These are phyloP conservation scores for Alaudala cheleensis DNA, from an alignment of 2,113 vertebrate genomes.

Conservation along the genomic window DNA sequence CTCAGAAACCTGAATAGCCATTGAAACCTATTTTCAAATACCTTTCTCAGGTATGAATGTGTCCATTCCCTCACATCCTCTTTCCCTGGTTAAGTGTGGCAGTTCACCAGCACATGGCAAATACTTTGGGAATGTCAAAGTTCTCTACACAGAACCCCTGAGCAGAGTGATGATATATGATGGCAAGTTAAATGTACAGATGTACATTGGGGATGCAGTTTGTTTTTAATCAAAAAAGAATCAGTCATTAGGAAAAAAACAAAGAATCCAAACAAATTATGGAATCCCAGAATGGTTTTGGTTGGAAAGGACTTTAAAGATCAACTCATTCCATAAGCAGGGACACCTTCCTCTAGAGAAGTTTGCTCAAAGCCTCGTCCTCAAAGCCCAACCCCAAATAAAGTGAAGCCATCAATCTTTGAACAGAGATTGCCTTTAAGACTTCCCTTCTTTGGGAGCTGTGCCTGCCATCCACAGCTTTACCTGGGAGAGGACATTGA, in stretches of 20 bases:
- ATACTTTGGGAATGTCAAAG: neutral
- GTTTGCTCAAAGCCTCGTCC: neutral
- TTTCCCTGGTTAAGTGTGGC: neutral
- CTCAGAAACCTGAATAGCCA: neutral
- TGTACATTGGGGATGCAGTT: neutral
- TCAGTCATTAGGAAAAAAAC: neutral
- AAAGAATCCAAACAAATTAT: neutral
- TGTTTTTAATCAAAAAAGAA: neutral
- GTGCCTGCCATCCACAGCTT: neutral
- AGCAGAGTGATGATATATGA: neutral
- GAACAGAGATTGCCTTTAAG: neutral
- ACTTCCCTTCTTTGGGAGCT: neutral
- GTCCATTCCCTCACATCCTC: neutral
- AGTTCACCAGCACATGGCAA: neutral
- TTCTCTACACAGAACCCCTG: fast-evolving
- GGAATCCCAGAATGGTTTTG: neutral
- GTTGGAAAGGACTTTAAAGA: neutral
- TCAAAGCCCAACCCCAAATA: neutral
- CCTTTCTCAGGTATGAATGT: neutral
- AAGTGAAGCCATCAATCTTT: neutral
- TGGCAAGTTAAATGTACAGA: neutral
- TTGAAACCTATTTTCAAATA: neutral
- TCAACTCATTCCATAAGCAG: neutral
- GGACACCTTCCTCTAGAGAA: neutral
- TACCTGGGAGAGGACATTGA: neutral